Percentiles rank a stretch among this genome's conserved stretches.
These are phyloP conservation scores for Agrochola macilenta DNA, from an alignment of 2,888 invertebrate species.

Conservation along the genomic window DNA sequence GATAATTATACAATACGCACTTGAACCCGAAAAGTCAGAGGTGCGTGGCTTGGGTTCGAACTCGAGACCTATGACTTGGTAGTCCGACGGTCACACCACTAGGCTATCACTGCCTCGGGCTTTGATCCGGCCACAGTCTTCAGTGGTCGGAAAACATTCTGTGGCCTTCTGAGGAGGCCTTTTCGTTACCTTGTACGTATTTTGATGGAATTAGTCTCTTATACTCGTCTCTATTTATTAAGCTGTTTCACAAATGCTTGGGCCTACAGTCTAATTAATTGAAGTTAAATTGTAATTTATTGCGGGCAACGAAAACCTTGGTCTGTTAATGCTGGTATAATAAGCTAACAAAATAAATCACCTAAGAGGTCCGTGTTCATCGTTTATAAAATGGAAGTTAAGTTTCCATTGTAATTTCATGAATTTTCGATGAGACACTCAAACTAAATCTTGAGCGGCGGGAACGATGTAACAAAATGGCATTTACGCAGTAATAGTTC, in stretches of 20 bases:
- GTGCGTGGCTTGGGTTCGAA: too few relatives aligned
- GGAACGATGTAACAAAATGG: neutral
- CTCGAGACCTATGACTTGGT: too few relatives aligned
- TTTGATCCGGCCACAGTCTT: too few relatives aligned
- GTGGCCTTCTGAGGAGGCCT: too few relatives aligned
- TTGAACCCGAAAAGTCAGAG: too few relatives aligned
- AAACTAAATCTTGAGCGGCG: neutral
- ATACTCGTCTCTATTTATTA: too few relatives aligned
- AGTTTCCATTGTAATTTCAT: neutral
- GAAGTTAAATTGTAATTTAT: slow-evolving; percentile 5
- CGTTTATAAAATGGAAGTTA: neutral
- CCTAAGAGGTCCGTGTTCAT: too few relatives aligned
- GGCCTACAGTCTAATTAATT: neutral
- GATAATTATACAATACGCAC: too few relatives aligned
- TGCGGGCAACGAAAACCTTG: neutral
- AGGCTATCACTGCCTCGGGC: too few relatives aligned
- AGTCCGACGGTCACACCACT: too few relatives aligned
- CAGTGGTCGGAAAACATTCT: too few relatives aligned
- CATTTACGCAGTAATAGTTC: neutral
- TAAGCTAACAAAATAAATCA: neutral
- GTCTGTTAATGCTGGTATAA: neutral
- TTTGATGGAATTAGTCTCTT: neutral
- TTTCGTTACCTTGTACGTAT: neutral
- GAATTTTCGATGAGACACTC: neutral
- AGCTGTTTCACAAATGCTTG: neutral